Evolutionary conservation across 2,888 invertebrate genomes (phyloP).

Genomic region (Cerastoderma edule): DNA sequence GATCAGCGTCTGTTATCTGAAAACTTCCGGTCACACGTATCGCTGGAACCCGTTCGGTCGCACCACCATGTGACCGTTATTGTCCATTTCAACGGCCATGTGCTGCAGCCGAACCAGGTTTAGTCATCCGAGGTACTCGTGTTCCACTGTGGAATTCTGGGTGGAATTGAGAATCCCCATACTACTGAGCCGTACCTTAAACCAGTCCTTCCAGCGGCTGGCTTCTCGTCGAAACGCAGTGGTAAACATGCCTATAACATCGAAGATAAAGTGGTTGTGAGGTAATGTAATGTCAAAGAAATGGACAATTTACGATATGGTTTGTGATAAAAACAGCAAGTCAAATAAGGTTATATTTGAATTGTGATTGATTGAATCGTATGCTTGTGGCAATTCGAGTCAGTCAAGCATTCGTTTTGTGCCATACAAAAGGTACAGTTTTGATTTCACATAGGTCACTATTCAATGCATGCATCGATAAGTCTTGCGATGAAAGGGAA

Average conservation of each 20-base stretch:
- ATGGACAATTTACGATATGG: too few relatives aligned
- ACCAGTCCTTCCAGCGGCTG: constrained; percentile 33
- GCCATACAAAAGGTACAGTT: too few relatives aligned
- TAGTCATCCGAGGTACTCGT: constrained; percentile 37
- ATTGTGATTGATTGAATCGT: too few relatives aligned
- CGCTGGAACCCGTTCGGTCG: constrained; percentile 12
- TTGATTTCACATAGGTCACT: too few relatives aligned
- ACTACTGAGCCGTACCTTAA: constrained; percentile 25
- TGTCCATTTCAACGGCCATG: constrained; percentile 11
- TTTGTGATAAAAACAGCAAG: too few relatives aligned
- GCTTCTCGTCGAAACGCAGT: constrained; percentile 41
- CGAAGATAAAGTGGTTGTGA: too few relatives aligned
- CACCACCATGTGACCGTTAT: not conserved
- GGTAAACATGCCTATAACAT: constrained; percentile 29
- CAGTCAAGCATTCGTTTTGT: too few relatives aligned
- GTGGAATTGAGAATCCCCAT: constrained; percentile 21
- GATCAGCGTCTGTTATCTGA: not conserved
- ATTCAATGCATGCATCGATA: too few relatives aligned
- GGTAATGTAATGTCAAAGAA: too few relatives aligned
- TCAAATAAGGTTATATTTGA: too few relatives aligned
- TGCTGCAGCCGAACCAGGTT: constrained; percentile 13
- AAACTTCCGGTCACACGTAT: not conserved
- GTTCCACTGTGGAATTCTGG: constrained; percentile 33
- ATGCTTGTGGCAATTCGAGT: too few relatives aligned
- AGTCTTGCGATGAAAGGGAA: too few relatives aligned